Evolutionary conservation across 2,113 vertebrate genomes (phyloP).

Genomic region (Brachirus orientalis): DNA sequence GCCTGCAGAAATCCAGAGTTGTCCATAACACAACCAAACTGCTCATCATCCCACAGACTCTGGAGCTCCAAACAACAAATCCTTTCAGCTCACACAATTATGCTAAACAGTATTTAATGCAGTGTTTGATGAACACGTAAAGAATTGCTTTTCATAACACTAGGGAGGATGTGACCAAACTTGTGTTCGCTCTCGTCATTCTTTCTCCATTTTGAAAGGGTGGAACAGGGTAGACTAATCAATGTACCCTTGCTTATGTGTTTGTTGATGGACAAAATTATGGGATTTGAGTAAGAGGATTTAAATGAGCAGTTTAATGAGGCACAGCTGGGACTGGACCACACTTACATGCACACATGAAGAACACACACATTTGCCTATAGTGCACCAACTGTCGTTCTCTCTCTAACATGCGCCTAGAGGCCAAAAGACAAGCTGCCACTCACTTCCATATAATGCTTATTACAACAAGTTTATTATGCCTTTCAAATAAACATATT

Average conservation of each 20-base stretch:
- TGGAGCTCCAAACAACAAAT: slow-evolving; percentile 47
- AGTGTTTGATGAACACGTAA: slow-evolving; percentile 32
- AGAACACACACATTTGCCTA: slow-evolving; percentile 33
- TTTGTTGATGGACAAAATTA: slow-evolving; percentile 80
- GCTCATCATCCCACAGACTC: slow-evolving; percentile 44
- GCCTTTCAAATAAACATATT: slow-evolving; percentile 65
- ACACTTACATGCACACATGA: slow-evolving; percentile 1
- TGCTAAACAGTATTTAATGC: slow-evolving; percentile 51
- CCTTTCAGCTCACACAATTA: slow-evolving; percentile 58
- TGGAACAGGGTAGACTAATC: slow-evolving; percentile 43
- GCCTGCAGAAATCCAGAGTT: slow-evolving; percentile 43
- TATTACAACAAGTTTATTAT: slow-evolving; percentile 64
- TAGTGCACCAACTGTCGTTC: slow-evolving; percentile 20
- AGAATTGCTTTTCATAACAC: slow-evolving; percentile 61
- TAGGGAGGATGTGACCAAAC: slow-evolving; percentile 11
- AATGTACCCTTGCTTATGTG: slow-evolving; percentile 69
- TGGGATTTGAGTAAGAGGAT: slow-evolving; percentile 82
- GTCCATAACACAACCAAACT: slow-evolving; percentile 31
- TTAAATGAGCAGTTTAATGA: slow-evolving; percentile 81
- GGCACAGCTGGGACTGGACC: slow-evolving; percentile 78
- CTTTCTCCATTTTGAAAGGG: slow-evolving; percentile 28
- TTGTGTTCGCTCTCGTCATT: slow-evolving; percentile 22
- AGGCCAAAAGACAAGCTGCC: slow-evolving; percentile 53
- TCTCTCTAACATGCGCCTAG: slow-evolving; percentile 34
- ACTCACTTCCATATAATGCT: slow-evolving; percentile 56